These are phyloP conservation scores for Psittacula cyanocephala DNA, from an alignment of 2,113 vertebrate genomes.

Conservation along the genomic window DNA sequence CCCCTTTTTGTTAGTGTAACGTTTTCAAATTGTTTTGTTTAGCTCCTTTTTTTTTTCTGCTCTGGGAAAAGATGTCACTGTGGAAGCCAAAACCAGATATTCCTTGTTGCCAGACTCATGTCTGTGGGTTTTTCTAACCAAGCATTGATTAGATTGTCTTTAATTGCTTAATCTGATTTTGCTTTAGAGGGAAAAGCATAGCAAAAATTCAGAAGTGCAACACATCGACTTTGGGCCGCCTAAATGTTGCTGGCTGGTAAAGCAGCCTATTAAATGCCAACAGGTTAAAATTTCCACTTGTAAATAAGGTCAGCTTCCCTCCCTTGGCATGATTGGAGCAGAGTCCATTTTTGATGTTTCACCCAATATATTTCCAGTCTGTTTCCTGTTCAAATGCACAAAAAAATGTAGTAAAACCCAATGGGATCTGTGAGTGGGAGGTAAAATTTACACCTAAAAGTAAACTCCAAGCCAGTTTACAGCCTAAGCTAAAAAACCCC, in stretches of 20 bases:
- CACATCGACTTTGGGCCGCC: neutral
- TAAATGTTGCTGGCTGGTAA: neutral
- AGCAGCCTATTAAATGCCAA: neutral
- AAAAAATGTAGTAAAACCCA: neutral
- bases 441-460: neutral
- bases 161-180: neutral
- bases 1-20: neutral
- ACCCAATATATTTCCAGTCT: neutral
- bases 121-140: neutral
- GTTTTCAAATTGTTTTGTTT: neutral
- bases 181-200: neutral
- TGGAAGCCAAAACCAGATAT: neutral
- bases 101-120: neutral
- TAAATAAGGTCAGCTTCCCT: neutral
- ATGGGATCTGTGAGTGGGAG: neutral
- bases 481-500: neutral
- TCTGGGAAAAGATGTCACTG: neutral
- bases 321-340: neutral
- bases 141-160: neutral
- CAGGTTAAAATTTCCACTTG: constrained; percentile 6
- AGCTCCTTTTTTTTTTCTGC: neutral
- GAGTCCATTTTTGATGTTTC: neutral
- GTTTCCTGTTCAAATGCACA: neutral
- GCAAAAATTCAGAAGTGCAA: neutral
- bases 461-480: neutral